Evolutionary conservation across 92 coral and sea anemone genomes (phyloP), one percentile per base, ranked within the genome.

Genomic region (Zoanthus sociatus): DNA sequence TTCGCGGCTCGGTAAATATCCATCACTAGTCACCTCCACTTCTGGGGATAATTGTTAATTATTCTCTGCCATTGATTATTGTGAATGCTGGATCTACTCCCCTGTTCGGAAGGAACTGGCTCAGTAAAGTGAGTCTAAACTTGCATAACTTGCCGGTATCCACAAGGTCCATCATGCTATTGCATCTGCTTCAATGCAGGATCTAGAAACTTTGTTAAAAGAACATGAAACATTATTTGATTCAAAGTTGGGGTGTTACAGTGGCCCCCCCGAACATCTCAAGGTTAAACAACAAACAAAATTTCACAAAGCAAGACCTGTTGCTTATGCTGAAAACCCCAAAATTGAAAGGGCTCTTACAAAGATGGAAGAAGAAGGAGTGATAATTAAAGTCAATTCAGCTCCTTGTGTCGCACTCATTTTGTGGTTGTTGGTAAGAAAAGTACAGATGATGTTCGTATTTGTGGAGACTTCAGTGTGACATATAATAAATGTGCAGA

Each of bases 321-420:
- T 90, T 71, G 46, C 93, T 76, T 83, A 69, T 83, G 71, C 91
- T 64, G 32, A 61, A 82, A 60, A 77, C 58, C 76, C 90, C 9
- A 90, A 81, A 75, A 88, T 90, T 64, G 93, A 90, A 82, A 79
- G 67, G 77, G 60, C 89, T 21, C 83, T 84, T 53, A 18, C 75
- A 33, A 91, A 84, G 72, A 84, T 88, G 87, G 91, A 92, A 73
- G 53, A 72, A 33, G 92, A 92, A 42, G 90, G 92, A 11, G 90
- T 89, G 42, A 84, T 72, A 72, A 44, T 77, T 77, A 78, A 68
- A 87, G 85, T 78, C 64, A 26, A 64, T 78, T 67, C 85, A 67
- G 90, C 90, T 47, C 71, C 70, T 33, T 68, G 90, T 64, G 90
- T 86, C 13, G 85, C 90, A 77, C 90, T 79, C 31, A 67, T 78